Base-by-base conservation (phyloP, 2,113 vertebrate species). In the Mystacornis crossleyi region DNA sequence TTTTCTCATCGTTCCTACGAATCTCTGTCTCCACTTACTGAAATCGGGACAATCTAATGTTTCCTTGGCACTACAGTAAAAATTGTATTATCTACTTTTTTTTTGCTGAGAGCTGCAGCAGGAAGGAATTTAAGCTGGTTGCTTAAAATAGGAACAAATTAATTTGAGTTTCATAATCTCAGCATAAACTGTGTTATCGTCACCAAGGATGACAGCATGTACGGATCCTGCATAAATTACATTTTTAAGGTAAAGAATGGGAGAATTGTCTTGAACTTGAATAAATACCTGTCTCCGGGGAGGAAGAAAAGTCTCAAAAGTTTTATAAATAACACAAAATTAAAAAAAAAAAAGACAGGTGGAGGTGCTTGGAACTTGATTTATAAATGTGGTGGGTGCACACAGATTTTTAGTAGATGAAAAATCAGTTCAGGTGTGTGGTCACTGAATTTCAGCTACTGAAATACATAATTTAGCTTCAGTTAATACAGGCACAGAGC, bases 31-130 rank as follows among this genome's bases (percentile, higher is more conserved):
- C 7, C 21, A n/a, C 14, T 23, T 43, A 21, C 42, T 83, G 66
- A 53, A 21, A 50, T 40, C 0, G 1, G 14, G 12, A 6, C 20
- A 54, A 57, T 38, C 18, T 42, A 61, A 7, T 0, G 2, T 50
- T 13, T 54, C 10, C 21, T 60, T 61, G 70, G 43, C 9, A 5
- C 6, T 6, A 11, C 6, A 33, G 20, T 28, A n/a, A 55, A 53
- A 74, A 19, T 23, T 2, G 6, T 4, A 43, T 65, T 50, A 54
- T 51, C 4, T 34, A 5, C 4, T 60, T 38, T 13, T 48, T 23
- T 19, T 24, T 62, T 90, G 16, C 14, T 9, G 54, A 54, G 26
- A 74, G 45, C 25, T 38, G 31, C 57, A 48, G 14, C 42, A 71
- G 66, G 55, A 34, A 86, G 31, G 31, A 34, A 53, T 67, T 36